Base-by-base conservation (phyloP, 2,888 invertebrate species). In the Hemistola chrysoprasaria region DNA sequence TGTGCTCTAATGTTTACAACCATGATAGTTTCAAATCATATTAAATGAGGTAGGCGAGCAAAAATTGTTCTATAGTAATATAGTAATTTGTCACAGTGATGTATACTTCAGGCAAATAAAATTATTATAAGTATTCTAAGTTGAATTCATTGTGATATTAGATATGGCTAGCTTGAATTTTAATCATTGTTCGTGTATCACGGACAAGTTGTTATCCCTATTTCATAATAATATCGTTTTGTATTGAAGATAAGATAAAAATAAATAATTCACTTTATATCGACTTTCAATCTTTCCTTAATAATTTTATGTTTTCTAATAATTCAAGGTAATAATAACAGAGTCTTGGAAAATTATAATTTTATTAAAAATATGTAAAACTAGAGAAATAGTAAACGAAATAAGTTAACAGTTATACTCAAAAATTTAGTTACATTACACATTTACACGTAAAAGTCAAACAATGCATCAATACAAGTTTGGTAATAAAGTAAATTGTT, bases 61-160 rank as follows among this genome's bases (percentile, higher is more conserved):
- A n/a, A n/a, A n/a, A n/a, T n/a, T n/a, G n/a, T n/a, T n/a, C n/a
- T n/a, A n/a, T n/a, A n/a, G n/a, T n/a, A n/a, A n/a, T n/a, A n/a
- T n/a, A n/a, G n/a, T n/a, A n/a, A n/a, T n/a, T n/a, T n/a, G n/a
- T n/a, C n/a, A n/a, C n/a, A n/a, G n/a, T n/a, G n/a, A n/a, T n/a
- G n/a, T n/a, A n/a, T n/a, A n/a, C n/a, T n/a, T n/a, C n/a, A n/a
- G n/a, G n/a, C n/a, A n/a, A n/a, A n/a, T n/a, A n/a, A n/a, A n/a
- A n/a, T n/a, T n/a, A n/a, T n/a, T n/a, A n/a, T n/a, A n/a, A n/a
- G n/a, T n/a, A n/a, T n/a, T n/a, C n/a, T n/a, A n/a, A 32, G 22
- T 22, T 27, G 3, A 9, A 34, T 33, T 34, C 31, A 11, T 56
- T 71, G 74, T 75, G 72, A 74, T 73, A 69, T 63, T 71, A 71